phyloP scores from a whole-genome alignment of 1,140 invertebrate species.

The Tetragnatha versicolor region DNA sequence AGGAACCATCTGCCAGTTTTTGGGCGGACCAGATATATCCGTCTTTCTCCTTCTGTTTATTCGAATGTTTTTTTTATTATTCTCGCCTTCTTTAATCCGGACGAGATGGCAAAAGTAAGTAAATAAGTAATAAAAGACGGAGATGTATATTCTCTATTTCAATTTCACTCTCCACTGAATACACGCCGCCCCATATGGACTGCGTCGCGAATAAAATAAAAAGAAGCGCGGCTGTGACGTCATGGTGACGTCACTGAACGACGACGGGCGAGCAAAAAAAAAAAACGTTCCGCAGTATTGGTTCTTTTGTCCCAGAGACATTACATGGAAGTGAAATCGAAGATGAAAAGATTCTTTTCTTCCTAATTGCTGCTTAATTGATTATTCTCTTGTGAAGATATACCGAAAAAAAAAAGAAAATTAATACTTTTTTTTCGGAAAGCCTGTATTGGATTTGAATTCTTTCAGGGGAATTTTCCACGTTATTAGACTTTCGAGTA shows the following conservation, averaged over 20 bases:
- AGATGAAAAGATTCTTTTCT: not conserved
- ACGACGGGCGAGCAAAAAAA: not conserved
- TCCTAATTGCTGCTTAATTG: no score
- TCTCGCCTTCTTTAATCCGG: not conserved
- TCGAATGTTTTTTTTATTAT: not conserved
- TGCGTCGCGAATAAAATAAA: slow-evolving; percentile 10
- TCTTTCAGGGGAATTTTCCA: no score
- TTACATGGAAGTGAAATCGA: not conserved
- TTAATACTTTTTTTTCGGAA: not conserved
- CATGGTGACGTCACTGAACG: not conserved
- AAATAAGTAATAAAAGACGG: not conserved
- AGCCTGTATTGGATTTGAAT: not conserved
- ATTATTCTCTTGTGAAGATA: no score
- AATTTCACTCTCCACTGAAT: slow-evolving; percentile 18
- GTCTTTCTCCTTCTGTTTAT: not conserved
- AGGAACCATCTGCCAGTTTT: slow-evolving; percentile 20
- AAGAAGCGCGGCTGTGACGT: not conserved
- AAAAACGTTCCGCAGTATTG: not conserved
- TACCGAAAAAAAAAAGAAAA: not conserved
- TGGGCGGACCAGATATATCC: not conserved
- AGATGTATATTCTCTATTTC: slow-evolving; percentile 1
- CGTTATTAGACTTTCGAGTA: no score
- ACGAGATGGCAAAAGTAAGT: no score
- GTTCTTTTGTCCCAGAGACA: not conserved
- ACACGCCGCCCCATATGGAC: slow-evolving; percentile 20